Evolutionary conservation across 2,888 invertebrate species (phyloP).

Genomic region (Heterodera filipjevi): DNA sequence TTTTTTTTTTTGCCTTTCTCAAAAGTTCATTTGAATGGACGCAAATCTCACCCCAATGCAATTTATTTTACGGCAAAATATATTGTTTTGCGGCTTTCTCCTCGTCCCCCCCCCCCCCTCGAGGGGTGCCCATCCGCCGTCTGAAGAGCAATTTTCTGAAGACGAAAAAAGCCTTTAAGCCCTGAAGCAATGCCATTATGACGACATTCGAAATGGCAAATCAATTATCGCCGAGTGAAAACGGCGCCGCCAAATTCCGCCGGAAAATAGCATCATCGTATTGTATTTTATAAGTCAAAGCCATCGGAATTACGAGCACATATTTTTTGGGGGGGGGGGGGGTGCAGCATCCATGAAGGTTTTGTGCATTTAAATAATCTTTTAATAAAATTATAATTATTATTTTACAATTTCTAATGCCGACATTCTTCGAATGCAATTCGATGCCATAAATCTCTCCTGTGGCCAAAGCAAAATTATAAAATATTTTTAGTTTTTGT

Average conservation of each 20-base stretch:
- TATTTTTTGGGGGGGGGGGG: too few relatives aligned
- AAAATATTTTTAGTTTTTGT: too few relatives aligned
- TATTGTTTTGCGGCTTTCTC: not conserved
- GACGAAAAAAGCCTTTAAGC: not conserved
- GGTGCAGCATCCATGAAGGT: too few relatives aligned
- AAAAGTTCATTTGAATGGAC: not conserved
- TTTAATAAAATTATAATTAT: too few relatives aligned
- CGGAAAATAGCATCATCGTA: not conserved
- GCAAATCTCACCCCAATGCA: not conserved
- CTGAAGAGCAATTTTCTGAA: conserved; percentile 7
- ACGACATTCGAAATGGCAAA: not conserved
- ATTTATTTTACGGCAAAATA: conserved; percentile 1
- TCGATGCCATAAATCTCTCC: too few relatives aligned
- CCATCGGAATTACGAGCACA: not conserved
- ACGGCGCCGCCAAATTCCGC: not conserved
- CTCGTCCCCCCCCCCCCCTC: not conserved
- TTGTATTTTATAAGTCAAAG: not conserved
- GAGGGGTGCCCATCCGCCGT: not conserved
- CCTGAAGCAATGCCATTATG: not conserved
- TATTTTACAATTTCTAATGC: too few relatives aligned
- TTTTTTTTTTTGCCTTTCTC: not conserved
- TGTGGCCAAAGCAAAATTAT: too few relatives aligned
- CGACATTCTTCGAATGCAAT: too few relatives aligned
- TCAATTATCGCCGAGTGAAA: not conserved
- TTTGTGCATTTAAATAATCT: too few relatives aligned